Conservation (phyloP, 2,888 invertebrate genomes). For the Dicycla oo region DNA sequence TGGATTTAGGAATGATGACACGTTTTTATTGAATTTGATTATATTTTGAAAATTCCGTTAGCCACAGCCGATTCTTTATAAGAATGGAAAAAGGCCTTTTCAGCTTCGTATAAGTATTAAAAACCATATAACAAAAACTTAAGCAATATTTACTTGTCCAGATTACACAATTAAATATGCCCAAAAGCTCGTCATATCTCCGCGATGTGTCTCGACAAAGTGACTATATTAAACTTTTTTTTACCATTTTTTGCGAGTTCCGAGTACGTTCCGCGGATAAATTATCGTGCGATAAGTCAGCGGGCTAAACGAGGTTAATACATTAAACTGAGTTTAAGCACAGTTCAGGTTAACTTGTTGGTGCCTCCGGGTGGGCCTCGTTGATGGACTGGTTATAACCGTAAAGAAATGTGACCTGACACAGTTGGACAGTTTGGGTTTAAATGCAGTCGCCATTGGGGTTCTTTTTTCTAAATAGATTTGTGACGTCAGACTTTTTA, state of each 20-base stretch:
- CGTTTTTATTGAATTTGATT: constrained; percentile 9
- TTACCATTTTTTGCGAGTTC: constrained; percentile 80
- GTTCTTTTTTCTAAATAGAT: constrained; percentile 17
- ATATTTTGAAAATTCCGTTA: neutral
- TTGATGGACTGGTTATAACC: constrained; percentile 70
- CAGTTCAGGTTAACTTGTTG: constrained; percentile 75
- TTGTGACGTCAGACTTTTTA: constrained; percentile 19
- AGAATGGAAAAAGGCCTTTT: neutral
- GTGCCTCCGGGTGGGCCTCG: constrained; percentile 70
- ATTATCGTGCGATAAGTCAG: constrained; percentile 86
- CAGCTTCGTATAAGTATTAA: neutral
- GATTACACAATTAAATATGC: constrained; percentile 56
- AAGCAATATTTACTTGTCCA: constrained; percentile 50
- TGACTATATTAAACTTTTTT: constrained; percentile 85
- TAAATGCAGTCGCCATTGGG: constrained; percentile 44
- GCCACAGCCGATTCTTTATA: neutral
- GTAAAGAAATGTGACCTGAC: constrained; percentile 69
- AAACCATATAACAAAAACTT: constrained; percentile 34
- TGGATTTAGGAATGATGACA: constrained; percentile 7
- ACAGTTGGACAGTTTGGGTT: constrained; percentile 53
- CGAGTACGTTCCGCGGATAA: constrained; percentile 77
- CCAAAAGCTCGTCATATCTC: constrained; percentile 58
- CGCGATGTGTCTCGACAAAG: constrained; percentile 63
- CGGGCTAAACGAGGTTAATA: constrained; percentile 85
- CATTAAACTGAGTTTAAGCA: constrained; percentile 85